Percentiles rank a stretch among this genome's conserved stretches.
These are phyloP conservation scores for Odocoileus virginianus DNA, from an alignment of 2,113 vertebrate genomes.

Conservation along the genomic window DNA sequence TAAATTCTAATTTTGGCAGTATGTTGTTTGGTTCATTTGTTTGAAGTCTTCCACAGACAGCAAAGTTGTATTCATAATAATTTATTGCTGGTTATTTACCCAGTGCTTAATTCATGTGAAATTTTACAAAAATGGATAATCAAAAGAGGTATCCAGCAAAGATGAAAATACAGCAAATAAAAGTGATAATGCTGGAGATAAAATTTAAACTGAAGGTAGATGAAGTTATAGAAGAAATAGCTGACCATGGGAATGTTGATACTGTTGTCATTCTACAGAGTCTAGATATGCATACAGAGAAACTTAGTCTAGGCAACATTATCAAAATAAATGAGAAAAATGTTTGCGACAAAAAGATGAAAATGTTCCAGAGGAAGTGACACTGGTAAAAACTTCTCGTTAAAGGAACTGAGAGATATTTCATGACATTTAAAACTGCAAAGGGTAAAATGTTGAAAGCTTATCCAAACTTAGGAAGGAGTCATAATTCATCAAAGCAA, in stretches of 20 bases:
- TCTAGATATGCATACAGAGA: not conserved
- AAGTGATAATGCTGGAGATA: not conserved
- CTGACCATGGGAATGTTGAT: not conserved
- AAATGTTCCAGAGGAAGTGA: not conserved
- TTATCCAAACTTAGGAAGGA: not conserved
- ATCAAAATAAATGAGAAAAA: not conserved
- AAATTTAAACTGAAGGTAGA: not conserved
- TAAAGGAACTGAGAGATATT: not conserved
- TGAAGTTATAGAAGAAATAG: not conserved
- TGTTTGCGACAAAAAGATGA: not conserved
- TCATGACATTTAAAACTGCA: not conserved
- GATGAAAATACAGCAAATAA: not conserved
- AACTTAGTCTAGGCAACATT: not conserved
- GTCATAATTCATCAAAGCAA: not conserved
- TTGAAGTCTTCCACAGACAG: not conserved
- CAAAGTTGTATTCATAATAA: not conserved
- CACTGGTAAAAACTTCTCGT: not conserved
- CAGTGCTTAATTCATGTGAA: not conserved
- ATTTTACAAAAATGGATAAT: not conserved
- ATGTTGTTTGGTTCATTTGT: not conserved
- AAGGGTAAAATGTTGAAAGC: not conserved
- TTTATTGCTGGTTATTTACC: not conserved
- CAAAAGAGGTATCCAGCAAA: not conserved
- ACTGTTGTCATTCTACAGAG: not conserved
- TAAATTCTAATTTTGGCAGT: not conserved